These are phyloP conservation scores for Chaenocephalus aceratus DNA, from an alignment of 2,113 vertebrate species.

Conservation along the genomic window DNA sequence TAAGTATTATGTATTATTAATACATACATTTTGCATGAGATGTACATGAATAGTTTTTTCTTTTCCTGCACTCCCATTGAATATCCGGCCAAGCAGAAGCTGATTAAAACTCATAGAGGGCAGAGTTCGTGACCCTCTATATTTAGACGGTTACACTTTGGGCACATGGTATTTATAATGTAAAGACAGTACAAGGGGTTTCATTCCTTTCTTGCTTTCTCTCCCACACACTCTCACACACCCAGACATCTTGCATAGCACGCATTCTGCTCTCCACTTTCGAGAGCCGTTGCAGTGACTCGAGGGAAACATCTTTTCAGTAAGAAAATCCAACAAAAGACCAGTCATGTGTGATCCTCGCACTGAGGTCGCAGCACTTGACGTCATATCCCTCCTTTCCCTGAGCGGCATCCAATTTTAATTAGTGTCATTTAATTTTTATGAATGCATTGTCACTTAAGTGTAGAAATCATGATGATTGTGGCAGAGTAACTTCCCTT, in stretches of 20 bases:
- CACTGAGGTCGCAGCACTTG: conserved; percentile 58
- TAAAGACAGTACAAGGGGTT: neutral
- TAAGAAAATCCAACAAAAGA: conserved; percentile 48
- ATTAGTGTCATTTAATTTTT: conserved; percentile 67
- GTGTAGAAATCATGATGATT: conserved; percentile 24
- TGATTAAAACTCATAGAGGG: conserved; percentile 29
- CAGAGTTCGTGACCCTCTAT: neutral
- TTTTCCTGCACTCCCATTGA: conserved; percentile 10
- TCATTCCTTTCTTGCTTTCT: neutral
- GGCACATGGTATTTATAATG: neutral
- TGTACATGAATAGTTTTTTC: neutral
- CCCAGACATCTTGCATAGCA: neutral
- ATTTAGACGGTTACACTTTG: conserved; percentile 5
- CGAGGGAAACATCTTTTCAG: conserved; percentile 33
- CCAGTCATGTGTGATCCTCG: conserved; percentile 36
- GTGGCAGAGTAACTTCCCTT: neutral
- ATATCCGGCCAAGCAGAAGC: conserved; percentile 15
- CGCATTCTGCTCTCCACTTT: conserved; percentile 26
- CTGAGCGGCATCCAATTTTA: conserved; percentile 64
- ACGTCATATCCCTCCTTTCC: conserved; percentile 28
- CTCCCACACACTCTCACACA: neutral
- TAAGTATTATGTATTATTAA: no score
- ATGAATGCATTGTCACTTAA: conserved; percentile 68
- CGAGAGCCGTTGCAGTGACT: conserved; percentile 39
- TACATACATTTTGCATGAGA: neutral